A percentile compares a stretch with the other conserved stretches of the same genome.
phyloP scores from a whole-genome alignment of 1,140 invertebrate genomes.

The Trachymyrmex cornetzi region DNA sequence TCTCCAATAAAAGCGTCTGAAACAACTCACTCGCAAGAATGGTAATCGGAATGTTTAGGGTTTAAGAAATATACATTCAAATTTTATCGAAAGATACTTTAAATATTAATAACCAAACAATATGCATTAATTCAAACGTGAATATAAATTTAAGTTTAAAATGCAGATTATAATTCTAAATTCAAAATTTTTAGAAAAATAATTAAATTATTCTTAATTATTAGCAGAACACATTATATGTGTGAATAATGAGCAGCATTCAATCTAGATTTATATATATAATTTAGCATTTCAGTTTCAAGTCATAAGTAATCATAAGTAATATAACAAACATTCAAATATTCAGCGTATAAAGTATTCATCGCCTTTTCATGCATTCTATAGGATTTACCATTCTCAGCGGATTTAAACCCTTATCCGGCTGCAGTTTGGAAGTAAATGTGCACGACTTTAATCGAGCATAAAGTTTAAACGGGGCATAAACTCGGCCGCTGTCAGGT shows the following conservation, averaged over 20 bases:
- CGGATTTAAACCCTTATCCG: conserved; percentile 60
- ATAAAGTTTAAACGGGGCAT: conserved; percentile 67
- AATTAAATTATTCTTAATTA: background rate
- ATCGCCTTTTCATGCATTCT: conserved; percentile 2
- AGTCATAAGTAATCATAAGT: background rate
- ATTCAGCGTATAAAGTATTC: conserved; percentile 11
- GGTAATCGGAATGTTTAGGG: conserved; percentile 3
- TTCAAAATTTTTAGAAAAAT: background rate
- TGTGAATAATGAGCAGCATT: background rate
- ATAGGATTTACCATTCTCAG: conserved; percentile 31
- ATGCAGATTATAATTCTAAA: conserved; percentile 5
- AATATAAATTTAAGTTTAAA: background rate
- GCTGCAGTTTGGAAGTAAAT: conserved; percentile 55
- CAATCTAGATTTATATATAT: background rate
- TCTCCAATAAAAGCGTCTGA: background rate
- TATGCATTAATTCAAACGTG: background rate
- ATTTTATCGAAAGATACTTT: background rate
- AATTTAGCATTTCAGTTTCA: conserved; percentile 10
- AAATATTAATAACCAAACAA: background rate
- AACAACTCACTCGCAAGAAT: conserved; percentile 25
- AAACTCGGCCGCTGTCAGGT: conserved; percentile 61
- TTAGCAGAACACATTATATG: background rate
- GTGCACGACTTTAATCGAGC: conserved; percentile 64
- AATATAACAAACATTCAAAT: conserved; percentile 3
- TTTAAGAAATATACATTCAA: background rate